Evolutionary conservation across 2,888 invertebrate species (phyloP).

Genomic region (Quadriops clusia): DNA sequence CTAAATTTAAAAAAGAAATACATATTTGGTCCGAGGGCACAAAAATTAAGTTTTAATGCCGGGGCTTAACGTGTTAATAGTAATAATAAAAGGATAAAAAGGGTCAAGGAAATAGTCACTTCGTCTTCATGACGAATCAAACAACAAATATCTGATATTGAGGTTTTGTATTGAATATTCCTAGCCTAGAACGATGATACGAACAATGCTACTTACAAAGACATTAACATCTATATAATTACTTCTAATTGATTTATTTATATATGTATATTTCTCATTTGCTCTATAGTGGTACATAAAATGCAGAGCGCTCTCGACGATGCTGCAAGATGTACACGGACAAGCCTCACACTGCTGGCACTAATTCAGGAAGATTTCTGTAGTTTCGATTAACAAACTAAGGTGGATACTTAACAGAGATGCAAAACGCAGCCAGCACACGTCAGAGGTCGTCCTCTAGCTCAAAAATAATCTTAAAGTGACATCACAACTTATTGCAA

Average conservation of each 20-base stretch:
- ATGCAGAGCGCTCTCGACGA: slow-evolving; percentile 31
- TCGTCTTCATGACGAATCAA: slow-evolving; percentile 12
- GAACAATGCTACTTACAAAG: slow-evolving; percentile 42
- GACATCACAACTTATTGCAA: slow-evolving; percentile 1
- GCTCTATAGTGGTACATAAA: slow-evolving; percentile 31
- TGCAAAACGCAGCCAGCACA: background rate
- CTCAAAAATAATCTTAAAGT: background rate
- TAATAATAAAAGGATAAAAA: no score
- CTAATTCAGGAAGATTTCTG: slow-evolving; percentile 4
- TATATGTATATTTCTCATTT: slow-evolving; percentile 34
- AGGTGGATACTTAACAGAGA: slow-evolving; percentile 3
- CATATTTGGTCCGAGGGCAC: no score
- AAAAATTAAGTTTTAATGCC: no score
- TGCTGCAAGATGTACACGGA: slow-evolving; percentile 21
- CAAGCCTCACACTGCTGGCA: slow-evolving; percentile 6
- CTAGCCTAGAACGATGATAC: slow-evolving; percentile 37
- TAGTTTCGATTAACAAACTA: no score
- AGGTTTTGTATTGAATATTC: slow-evolving; percentile 37
- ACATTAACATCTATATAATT: slow-evolving; percentile 39
- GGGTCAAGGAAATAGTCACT: no score
- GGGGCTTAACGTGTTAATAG: no score
- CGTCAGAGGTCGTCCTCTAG: background rate
- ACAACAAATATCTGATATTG: slow-evolving; percentile 20
- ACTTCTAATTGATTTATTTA: slow-evolving; percentile 37
- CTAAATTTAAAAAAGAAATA: no score